A percentile compares a stretch with the other conserved stretches of the same genome.
Conservation (phyloP, 2,113 vertebrate genomes). For the Pelusios castaneus region DNA sequence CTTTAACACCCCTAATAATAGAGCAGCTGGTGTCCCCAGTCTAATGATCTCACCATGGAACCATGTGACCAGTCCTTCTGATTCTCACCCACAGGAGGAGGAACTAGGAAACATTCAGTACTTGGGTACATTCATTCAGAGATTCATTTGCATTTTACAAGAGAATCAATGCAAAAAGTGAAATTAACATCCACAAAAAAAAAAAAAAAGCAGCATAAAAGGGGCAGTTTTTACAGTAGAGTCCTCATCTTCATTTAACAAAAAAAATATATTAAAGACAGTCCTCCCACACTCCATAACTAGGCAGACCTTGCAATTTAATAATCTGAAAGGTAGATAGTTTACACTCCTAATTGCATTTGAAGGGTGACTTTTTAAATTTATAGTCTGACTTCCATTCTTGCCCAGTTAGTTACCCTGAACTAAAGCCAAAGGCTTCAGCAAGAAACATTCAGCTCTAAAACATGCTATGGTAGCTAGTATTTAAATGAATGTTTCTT, state of each 20-base stretch:
- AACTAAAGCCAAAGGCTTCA: neutral
- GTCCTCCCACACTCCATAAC: neutral
- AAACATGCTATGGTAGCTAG: neutral
- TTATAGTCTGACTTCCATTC: neutral
- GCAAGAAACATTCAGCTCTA: neutral
- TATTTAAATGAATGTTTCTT: neutral
- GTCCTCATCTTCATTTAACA: neutral
- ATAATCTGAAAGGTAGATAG: neutral
- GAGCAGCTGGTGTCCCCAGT: conserved; percentile 78
- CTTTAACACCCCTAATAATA: conserved; percentile 77
- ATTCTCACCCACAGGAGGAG: neutral
- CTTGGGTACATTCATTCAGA: neutral
- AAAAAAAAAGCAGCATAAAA: neutral
- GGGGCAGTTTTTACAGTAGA: neutral
- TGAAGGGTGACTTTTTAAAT: neutral
- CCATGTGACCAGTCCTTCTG: conserved; percentile 38
- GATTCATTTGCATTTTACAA: conserved; percentile 3
- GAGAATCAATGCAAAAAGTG: neutral
- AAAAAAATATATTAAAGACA: neutral
- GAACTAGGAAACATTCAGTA: neutral
- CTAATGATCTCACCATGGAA: conserved; percentile 66
- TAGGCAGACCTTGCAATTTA: neutral
- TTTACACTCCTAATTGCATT: neutral
- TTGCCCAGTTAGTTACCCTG: neutral
- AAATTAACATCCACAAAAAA: neutral